Evolutionary conservation across 2,888 invertebrate genomes (phyloP).

Genomic region (Cistogaster globosa): DNA sequence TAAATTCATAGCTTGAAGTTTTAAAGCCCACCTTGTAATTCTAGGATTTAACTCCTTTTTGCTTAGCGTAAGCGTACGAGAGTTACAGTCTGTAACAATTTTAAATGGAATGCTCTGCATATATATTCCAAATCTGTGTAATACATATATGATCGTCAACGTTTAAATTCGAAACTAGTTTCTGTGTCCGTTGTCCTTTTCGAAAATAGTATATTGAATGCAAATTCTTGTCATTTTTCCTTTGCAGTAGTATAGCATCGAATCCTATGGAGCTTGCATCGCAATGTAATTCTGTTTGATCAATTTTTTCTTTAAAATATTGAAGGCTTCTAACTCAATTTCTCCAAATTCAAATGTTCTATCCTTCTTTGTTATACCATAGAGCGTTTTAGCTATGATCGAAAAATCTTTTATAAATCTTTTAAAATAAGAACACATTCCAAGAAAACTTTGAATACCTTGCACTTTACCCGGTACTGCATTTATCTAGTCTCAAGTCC

Average conservation of each 20-base stretch:
- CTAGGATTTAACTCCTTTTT: too few species aligned
- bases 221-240: slow-evolving; percentile 32
- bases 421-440: slow-evolving; percentile 60
- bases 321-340: slow-evolving; percentile 53
- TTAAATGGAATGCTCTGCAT: too few species aligned
- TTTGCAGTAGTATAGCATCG: slow-evolving; percentile 77
- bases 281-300: slow-evolving; percentile 76
- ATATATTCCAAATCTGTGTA: too few species aligned
- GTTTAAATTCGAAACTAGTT: too few species aligned
- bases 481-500: too few species aligned
- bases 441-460: slow-evolving; percentile 48
- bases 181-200: too few species aligned
- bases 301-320: slow-evolving; percentile 65
- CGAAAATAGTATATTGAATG: too few species aligned
- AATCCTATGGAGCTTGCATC: slow-evolving; percentile 77
- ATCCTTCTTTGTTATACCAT: slow-evolving; percentile 1
- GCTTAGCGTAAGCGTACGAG: too few species aligned
- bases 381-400: slow-evolving; percentile 33
- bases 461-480: too few species aligned
- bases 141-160: too few species aligned
- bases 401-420: slow-evolving; percentile 60
- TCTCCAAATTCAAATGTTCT: background rate
- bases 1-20: slow-evolving; percentile 68
- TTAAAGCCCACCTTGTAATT: too few species aligned
- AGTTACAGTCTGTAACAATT: too few species aligned